These are phyloP conservation scores for Lamprotornis superbus DNA, from an alignment of 2,113 vertebrate species.

Conservation along the genomic window DNA sequence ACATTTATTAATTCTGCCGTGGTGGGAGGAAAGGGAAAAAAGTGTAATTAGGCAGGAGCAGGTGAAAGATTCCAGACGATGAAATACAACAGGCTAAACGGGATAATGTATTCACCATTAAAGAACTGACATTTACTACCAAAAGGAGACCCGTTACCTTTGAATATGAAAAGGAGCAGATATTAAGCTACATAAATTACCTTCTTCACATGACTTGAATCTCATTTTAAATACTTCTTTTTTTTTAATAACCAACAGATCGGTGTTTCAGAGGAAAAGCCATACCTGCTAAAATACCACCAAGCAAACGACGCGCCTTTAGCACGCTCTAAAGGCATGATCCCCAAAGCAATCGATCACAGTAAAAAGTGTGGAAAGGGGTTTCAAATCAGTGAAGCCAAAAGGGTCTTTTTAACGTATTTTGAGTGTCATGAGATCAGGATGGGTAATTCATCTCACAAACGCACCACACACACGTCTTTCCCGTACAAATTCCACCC, in stretches of 20 bases:
- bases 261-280: not conserved
- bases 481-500: slow-evolving; percentile 49
- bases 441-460: not conserved
- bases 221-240: not conserved
- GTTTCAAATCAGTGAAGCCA: not conserved
- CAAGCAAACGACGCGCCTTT: not conserved
- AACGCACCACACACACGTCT: not conserved
- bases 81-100: slow-evolving; percentile 59
- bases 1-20: slow-evolving; percentile 22
- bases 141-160: slow-evolving; percentile 50
- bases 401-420: slow-evolving; percentile 46
- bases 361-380: not conserved
- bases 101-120: slow-evolving; percentile 57
- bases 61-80: slow-evolving; percentile 61
- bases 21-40: slow-evolving; percentile 23
- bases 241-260: not conserved
- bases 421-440: slow-evolving; percentile 24
- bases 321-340: not conserved
- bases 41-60: slow-evolving; percentile 54
- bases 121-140: slow-evolving; percentile 50
- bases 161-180: slow-evolving; percentile 45
- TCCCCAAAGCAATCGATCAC: slow-evolving; percentile 1
- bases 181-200: slow-evolving; percentile 35
- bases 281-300: not conserved
- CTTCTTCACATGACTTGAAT: not conserved